Percentiles rank a stretch among this genome's conserved stretches.
Evolutionary conservation across 2,797 vertebrate species (phyloP).

Genomic region (Pseudotriccus pelzelni): DNA sequence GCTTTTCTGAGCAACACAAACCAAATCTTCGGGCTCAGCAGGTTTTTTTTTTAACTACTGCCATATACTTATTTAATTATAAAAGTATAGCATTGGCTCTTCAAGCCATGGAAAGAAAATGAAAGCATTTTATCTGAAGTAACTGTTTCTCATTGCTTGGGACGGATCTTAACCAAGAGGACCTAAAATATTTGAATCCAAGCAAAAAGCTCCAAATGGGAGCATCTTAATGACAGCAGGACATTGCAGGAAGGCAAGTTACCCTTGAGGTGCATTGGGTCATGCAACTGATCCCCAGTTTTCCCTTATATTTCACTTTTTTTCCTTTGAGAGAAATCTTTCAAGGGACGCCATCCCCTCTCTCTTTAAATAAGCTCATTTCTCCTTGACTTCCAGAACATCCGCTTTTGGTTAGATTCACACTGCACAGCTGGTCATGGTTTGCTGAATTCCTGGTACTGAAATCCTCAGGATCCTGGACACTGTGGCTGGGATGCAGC

Average conservation of each 20-base stretch:
- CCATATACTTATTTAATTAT: neutral
- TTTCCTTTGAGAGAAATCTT: neutral
- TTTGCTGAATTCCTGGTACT: neutral
- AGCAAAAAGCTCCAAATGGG: neutral
- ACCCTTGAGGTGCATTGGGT: neutral
- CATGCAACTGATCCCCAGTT: neutral
- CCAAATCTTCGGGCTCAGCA: neutral
- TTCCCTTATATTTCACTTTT: neutral
- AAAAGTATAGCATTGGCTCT: neutral
- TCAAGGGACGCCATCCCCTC: accelerated
- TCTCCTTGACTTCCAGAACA: neutral
- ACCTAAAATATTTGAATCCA: neutral
- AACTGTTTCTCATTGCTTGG: neutral
- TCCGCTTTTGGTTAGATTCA: neutral
- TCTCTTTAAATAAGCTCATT: neutral
- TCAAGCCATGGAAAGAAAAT: neutral
- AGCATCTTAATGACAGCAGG: neutral
- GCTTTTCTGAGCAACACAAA: neutral
- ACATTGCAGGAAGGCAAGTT: neutral
- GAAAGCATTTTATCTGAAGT: neutral
- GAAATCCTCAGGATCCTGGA: accelerated
- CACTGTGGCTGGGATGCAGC: neutral
- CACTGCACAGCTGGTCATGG: neutral
- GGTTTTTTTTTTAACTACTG: neutral
- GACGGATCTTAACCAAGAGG: neutral